Conservation (phyloP, 2,797 vertebrate species). For the Ataeniobius toweri region DNA sequence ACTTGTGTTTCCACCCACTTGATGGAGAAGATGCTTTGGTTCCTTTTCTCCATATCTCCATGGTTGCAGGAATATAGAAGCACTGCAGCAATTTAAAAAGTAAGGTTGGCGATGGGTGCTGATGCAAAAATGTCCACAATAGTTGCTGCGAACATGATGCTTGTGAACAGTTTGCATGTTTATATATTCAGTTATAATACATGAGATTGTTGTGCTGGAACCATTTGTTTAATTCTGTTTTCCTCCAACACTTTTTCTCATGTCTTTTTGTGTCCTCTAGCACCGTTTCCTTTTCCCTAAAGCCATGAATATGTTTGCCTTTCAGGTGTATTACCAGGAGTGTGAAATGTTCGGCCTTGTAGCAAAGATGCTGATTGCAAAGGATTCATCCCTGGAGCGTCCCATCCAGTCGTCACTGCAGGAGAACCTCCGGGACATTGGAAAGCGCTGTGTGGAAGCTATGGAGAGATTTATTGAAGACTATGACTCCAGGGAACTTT, state of each 20-base stretch:
- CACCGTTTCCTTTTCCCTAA: slow-evolving; percentile 7
- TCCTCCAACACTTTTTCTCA: not conserved
- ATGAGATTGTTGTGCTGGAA: slow-evolving; percentile 11
- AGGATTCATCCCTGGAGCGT: slow-evolving; percentile 75
- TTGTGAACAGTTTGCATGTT: slow-evolving; percentile 29
- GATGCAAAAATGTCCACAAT: slow-evolving; percentile 49
- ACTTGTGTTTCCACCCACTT: slow-evolving; percentile 60
- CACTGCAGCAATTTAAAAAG: slow-evolving; percentile 43
- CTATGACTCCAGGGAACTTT: slow-evolving; percentile 66
- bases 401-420: slow-evolving; percentile 75
- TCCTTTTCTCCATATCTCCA: slow-evolving; percentile 71
- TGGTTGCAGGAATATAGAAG: slow-evolving; percentile 69
- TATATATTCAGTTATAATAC: slow-evolving; percentile 48
- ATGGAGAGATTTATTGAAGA: slow-evolving; percentile 81
- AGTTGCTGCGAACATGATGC: not conserved
- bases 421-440: slow-evolving; percentile 79
- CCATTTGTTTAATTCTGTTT: slow-evolving; percentile 18
- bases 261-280: not conserved
- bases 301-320: slow-evolving; percentile 29
- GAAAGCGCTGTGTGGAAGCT: slow-evolving; percentile 73
- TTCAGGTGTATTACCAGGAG: slow-evolving; percentile 79
- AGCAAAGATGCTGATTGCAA: slow-evolving; percentile 79
- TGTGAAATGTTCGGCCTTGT: slow-evolving; percentile 79
- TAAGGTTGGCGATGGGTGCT: slow-evolving; percentile 65
- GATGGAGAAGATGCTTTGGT: slow-evolving; percentile 51